Conservation (phyloP, 2,888 invertebrate genomes). For the Drosophila mayaguana region DNA sequence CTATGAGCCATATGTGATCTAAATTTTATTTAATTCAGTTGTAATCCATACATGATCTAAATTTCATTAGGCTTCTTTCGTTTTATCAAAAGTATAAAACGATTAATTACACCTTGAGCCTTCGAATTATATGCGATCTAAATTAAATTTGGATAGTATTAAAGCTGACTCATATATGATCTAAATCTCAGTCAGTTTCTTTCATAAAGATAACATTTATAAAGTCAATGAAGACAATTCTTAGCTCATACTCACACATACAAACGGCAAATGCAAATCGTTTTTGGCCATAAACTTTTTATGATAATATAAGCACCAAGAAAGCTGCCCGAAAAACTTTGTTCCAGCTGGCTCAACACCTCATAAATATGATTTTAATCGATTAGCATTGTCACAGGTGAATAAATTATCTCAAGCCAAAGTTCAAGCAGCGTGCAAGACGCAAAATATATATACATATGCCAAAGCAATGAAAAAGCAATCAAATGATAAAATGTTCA, state of each 20-base stretch:
- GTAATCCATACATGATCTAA: not conserved
- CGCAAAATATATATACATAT: conserved; percentile 45
- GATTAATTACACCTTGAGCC: not conserved
- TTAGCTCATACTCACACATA: not conserved
- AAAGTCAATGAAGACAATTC: not conserved
- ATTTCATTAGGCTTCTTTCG: too few species aligned
- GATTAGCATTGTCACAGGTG: conserved; percentile 60
- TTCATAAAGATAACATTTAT: not conserved
- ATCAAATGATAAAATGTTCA: conserved; percentile 62
- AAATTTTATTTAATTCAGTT: not conserved
- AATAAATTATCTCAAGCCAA: not conserved
- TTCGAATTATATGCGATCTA: too few species aligned
- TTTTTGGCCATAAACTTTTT: conserved; percentile 1
- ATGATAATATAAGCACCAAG: not conserved
- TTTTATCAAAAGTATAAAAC: not conserved
- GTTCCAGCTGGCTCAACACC: conserved; percentile 37
- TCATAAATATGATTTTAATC: conserved; percentile 76
- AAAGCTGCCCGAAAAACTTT: conserved; percentile 33
- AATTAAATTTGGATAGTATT: not conserved
- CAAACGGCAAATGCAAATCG: conserved; percentile 1
- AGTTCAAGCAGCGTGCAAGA: conserved; percentile 33
- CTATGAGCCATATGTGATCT: not conserved
- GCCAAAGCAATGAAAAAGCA: conserved; percentile 78
- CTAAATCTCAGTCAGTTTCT: not conserved
- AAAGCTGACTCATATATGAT: not conserved